Base-by-base conservation (phyloP, 2,113 vertebrate genomes). In the Pseudorhombus dupliciocellatus region DNA sequence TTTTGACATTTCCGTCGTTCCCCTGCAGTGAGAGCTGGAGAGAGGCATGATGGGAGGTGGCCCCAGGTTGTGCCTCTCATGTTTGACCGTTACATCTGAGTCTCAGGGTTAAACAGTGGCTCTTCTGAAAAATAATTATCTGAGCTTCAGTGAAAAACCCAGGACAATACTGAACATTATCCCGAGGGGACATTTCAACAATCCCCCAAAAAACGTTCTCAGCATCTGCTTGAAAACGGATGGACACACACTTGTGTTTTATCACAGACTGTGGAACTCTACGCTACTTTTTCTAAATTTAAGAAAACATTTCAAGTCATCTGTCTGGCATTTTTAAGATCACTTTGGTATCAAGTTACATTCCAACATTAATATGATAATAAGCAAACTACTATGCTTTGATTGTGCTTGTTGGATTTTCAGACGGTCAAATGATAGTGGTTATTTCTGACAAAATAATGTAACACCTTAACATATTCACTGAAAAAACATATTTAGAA, bases 91-190 rank as follows among this genome's bases (percentile, higher is more conserved):
- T 66, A 64, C 25, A 69, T 77, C 12, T 48, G 6, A 70, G 42
- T 73, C 57, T 62, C 21, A 16, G 31, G 5, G 46, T 67, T 56
- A 66, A 66, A 25, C 34, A 52, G 65, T 14, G 25, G 14, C 67
- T 70, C 80, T 51, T 73, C 24, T 3, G 8, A 55, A 55, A 77
- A 84, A 54, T 46, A 73, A 73, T 70, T 61, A 68, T 20, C 62
- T 15, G 25, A 40, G 9, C 1, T 42, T 40, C 24, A 60, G 34
- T 67, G 7, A 40, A 65, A 77, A 72, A 66, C 50, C 20, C 28
- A 58, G 22, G 25, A 68, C 60, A 79, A 25, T 4, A 40, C 12
- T 68, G 28, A 57, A 55, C 52, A 8, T 37, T 50, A 24, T 68
- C 54, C 26, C 55, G 31, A 44, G 24, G 56, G 30, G 54, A 25